A percentile compares a stretch with the other conserved stretches of the same genome.
Conservation (phyloP, 1,140 invertebrate species). For the Polypedilum vanderplanki region DNA sequence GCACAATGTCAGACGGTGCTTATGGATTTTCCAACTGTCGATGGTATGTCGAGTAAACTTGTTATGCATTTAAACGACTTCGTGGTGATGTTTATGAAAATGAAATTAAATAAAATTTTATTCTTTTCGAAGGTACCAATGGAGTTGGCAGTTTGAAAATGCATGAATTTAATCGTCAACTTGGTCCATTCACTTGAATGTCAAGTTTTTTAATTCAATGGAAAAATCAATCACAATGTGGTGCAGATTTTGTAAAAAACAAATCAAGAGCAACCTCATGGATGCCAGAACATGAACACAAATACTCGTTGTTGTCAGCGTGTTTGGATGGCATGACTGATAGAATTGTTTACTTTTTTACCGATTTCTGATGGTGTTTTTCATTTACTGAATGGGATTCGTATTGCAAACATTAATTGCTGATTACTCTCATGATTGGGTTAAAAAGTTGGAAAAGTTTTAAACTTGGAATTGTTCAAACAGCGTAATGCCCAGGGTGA, state of each 20-base stretch:
- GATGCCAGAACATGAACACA: conserved; percentile 49
- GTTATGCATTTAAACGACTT: conserved; percentile 66
- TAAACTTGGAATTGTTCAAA: conserved; percentile 90
- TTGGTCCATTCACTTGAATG: conserved; percentile 63
- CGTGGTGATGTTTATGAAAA: conserved; percentile 49
- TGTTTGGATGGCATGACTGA: conserved; percentile 97
- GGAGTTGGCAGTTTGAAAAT: conserved; percentile 85
- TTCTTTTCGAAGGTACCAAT: conserved; percentile 88
- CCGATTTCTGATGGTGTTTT: conserved; percentile 65
- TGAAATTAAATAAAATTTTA: conserved; percentile 58
- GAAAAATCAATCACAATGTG: conserved; percentile 80
- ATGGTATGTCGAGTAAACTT: conserved; percentile 81
- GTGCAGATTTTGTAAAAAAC: conserved; percentile 91
- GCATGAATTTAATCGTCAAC: conserved; percentile 57
- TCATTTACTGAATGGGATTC: conserved; percentile 89
- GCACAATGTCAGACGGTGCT: conserved; percentile 54
- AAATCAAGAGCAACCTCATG: conserved; percentile 67
- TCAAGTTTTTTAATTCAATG: conserved; percentile 62
- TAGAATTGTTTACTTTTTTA: conserved; percentile 88
- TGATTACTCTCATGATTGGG: conserved; percentile 70
- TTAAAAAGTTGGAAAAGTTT: conserved; percentile 56
- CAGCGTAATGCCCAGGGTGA: conserved; percentile 96
- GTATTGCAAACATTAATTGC: conserved; percentile 85
- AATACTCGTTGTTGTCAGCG: conserved; percentile 76
- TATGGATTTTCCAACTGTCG: conserved; percentile 62